These are phyloP conservation scores for Ricordea florida DNA, from an alignment of 92 coral and sea anemone species.

Conservation along the genomic window DNA sequence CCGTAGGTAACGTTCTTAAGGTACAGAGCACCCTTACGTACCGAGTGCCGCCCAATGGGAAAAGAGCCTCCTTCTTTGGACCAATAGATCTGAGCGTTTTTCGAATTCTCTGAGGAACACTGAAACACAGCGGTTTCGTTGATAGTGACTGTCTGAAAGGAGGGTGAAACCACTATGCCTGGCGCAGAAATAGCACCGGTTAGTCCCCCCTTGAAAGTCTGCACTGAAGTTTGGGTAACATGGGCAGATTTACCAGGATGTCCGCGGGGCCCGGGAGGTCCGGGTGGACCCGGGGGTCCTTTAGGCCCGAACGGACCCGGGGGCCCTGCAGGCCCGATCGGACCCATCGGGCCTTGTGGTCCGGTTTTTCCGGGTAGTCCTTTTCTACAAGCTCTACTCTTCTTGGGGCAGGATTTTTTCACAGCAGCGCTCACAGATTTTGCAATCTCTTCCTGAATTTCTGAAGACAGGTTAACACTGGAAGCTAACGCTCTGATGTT, in stretches of 20 bases:
- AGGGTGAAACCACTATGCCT: constrained; percentile 3
- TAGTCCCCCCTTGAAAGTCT: constrained; percentile 1
- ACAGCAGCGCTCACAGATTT: neutral
- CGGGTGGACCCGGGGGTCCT: too few relatives aligned
- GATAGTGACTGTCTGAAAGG: neutral
- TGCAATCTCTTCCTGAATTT: neutral
- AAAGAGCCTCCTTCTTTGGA: constrained; percentile 22
- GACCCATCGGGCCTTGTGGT: neutral
- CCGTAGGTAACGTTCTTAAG: neutral
- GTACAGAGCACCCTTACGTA: constrained; percentile 7
- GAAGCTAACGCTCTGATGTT: too few relatives aligned
- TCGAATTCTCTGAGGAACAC: neutral
- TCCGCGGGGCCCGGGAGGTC: too few relatives aligned
- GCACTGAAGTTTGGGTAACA: neutral
- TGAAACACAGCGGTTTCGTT: constrained; percentile 11
- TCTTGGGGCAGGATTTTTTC: neutral
- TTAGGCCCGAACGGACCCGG: too few relatives aligned
- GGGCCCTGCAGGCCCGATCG: too few relatives aligned
- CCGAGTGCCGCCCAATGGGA: constrained; percentile 4
- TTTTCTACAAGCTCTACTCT: neutral
- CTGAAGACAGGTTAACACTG: too few relatives aligned
- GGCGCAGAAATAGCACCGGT: constrained; percentile 9
- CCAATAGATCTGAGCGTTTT: neutral
- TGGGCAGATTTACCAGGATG: constrained; percentile 5
- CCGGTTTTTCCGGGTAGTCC: constrained; percentile 14